Conservation (phyloP, 2,113 vertebrate genomes). For the Osmerus eperlanus region DNA sequence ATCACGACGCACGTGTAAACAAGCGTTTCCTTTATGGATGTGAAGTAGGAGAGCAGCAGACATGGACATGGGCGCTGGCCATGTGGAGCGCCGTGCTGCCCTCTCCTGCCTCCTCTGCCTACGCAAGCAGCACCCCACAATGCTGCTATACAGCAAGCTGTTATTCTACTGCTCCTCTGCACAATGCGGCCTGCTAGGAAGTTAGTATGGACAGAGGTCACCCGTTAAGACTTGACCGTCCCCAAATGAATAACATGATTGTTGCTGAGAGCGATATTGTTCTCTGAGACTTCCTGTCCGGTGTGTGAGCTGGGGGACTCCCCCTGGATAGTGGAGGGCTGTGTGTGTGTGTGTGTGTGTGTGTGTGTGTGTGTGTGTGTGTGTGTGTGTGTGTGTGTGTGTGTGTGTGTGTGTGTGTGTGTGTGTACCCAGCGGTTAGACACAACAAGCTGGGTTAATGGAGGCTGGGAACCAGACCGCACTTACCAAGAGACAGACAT, state of each 20-base stretch:
- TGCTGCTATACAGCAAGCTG: conserved; percentile 51
- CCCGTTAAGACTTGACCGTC: conserved; percentile 14
- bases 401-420: background rate
- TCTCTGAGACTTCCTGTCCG: conserved; percentile 46
- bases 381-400: conserved; percentile 1
- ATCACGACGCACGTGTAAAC: conserved; percentile 71
- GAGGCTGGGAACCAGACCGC: conserved; percentile 8
- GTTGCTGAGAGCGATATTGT: conserved; percentile 29
- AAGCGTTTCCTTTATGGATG: conserved; percentile 68
- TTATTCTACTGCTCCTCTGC: conserved; percentile 21
- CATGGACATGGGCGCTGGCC: conserved; percentile 49
- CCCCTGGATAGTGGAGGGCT: conserved; percentile 15
- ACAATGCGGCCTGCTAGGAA: conserved; percentile 18
- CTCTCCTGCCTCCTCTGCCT: conserved; percentile 43
- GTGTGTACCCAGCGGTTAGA: background rate
- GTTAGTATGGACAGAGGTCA: conserved; percentile 38
- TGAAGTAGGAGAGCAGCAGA: conserved; percentile 39
- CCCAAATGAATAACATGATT: conserved; percentile 21
- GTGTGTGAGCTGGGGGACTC: conserved; percentile 17
- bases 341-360: conserved; percentile 3
- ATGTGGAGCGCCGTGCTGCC: conserved; percentile 36
- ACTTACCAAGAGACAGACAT: conserved; percentile 82
- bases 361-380: background rate
- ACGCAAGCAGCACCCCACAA: conserved; percentile 10
- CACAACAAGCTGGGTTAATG: background rate